Percentiles rank a stretch among this genome's conserved stretches.
Conservation (phyloP, 1,140 invertebrate genomes). For the Orchestia grillus region DNA sequence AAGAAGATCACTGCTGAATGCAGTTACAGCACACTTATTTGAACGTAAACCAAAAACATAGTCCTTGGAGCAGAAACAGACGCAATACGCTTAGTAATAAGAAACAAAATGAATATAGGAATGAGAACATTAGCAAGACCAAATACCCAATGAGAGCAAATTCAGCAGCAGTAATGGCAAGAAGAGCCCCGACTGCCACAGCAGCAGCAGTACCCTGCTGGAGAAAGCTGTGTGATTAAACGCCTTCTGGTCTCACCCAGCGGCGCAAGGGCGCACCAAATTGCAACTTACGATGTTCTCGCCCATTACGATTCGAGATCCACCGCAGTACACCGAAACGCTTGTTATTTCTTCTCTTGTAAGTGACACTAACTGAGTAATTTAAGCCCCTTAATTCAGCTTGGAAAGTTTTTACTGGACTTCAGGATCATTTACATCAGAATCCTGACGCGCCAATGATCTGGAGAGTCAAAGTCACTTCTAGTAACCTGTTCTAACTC, state of each 20-base stretch:
- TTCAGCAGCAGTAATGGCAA: neutral
- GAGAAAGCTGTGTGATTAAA: slow-evolving; percentile 1
- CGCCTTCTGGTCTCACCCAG: neutral
- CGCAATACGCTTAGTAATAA: neutral
- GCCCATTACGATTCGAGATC: neutral
- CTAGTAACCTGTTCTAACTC: neutral
- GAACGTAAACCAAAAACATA: neutral
- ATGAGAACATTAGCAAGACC: neutral
- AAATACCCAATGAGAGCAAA: neutral
- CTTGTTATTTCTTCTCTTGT: neutral
- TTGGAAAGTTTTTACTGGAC: neutral
- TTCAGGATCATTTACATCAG: neutral
- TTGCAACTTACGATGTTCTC: neutral
- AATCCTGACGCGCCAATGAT: neutral
- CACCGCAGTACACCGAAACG: neutral
- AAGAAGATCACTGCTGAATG: neutral
- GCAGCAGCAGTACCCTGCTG: neutral
- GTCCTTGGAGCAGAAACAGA: neutral
- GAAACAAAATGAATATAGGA: neutral
- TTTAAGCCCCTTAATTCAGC: neutral
- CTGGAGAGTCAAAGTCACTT: neutral
- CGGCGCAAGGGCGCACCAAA: neutral
- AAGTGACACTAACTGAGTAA: neutral
- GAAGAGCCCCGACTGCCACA: neutral
- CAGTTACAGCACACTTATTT: neutral